Base-by-base conservation (phyloP, 2,797 vertebrate species). In the Cyclura pinguis region DNA sequence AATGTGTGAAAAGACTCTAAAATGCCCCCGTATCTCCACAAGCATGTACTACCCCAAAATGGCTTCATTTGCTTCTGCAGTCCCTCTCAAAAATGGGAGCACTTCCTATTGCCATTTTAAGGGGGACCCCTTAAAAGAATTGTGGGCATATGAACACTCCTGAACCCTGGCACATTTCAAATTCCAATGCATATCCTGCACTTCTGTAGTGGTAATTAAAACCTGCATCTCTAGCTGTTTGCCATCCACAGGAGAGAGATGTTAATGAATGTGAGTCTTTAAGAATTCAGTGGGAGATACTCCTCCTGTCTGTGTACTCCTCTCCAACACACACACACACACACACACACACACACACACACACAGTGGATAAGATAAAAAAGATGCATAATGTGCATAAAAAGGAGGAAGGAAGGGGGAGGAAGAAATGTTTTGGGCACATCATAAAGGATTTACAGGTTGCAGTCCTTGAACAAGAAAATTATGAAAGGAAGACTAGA, bases 141-240 rank as follows among this genome's bases (percentile, higher is more conserved):
- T 18, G 47, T 2, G 62, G 50, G 32, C n/a, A 20, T n/a, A 86
- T 14, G 78, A 59, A 12, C 16, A 62, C 14, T 29, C 80, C 72
- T 50, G 13, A 27, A 89, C 18, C 85, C 42, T 24, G 35, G 18
- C 42, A 13, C 57, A 52, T 81, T 76, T 64, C 32, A 74, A 86
- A 73, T 35, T 16, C 10, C 57, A 50, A 27, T 27, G 55, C 78
- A 6, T 42, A 7, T 74, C 52, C 42, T 38, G 16, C 38, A 81
- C 24, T 22, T 81, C 83, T 62, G 80, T 52, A n/a, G 38, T 82
- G 82, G 78, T 83, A 90, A 90, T 90, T 83, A 83, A 82, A 86
- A 82, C 24, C 89, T 73, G 42, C 16, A 50, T 64, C 69, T 87
- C 78, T 14, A 62, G 85, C 89, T 82, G 89, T 86, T 90, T 67